A percentile compares a stretch with the other conserved stretches of the same genome.
phyloP scores from a whole-genome alignment of 2,888 invertebrate species.

The Amiota communis region DNA sequence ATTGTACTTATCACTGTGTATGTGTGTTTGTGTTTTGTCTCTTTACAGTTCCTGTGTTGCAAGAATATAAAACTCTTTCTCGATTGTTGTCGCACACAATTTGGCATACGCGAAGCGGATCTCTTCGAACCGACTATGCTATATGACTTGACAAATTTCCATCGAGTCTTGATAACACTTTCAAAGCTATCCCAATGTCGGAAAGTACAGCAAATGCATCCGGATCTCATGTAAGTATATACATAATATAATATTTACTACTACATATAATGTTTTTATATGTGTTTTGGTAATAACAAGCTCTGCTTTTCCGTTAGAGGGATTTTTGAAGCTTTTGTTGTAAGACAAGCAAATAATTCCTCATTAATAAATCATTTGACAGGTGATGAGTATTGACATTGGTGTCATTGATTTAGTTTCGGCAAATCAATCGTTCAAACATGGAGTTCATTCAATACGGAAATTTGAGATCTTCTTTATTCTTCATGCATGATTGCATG shows the following conservation, averaged over 20 bases:
- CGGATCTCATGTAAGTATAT: conserved; percentile 83
- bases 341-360: too few species aligned
- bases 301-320: too few species aligned
- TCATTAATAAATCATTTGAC: too few species aligned
- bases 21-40: conserved; percentile 31
- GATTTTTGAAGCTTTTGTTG: too few species aligned
- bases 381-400: too few species aligned
- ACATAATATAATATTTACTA: background rate
- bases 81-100: conserved; percentile 86
- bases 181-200: conserved; percentile 89
- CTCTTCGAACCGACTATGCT: conserved; percentile 96
- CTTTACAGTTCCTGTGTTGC: conserved; percentile 93
- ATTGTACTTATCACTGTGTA: background rate
- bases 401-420: too few species aligned
- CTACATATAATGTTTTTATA: background rate
- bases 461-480: too few species aligned
- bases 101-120: conserved; percentile 88
- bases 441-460: too few species aligned
- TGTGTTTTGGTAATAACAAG: too few species aligned
- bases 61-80: conserved; percentile 96
- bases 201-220: conserved; percentile 75
- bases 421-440: too few species aligned
- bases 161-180: conserved; percentile 91
- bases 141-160: conserved; percentile 96
- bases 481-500: too few species aligned